Base-by-base conservation (phyloP, 2,113 vertebrate species). In the Anser cygnoides region DNA sequence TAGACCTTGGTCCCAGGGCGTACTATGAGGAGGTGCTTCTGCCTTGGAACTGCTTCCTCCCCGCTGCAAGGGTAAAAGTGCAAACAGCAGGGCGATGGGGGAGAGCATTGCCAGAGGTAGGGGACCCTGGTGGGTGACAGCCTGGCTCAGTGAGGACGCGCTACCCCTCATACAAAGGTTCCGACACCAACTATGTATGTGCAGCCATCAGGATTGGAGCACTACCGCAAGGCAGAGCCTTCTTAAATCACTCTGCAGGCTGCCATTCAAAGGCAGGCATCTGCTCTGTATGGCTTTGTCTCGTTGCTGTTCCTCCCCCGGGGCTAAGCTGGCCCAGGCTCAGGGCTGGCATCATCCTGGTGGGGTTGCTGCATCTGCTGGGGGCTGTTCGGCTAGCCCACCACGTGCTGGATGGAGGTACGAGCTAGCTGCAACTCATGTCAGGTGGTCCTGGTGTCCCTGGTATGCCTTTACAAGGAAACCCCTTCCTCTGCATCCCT, bases 261-360 rank as follows among this genome's bases (percentile, higher is more conserved):
- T 78, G 70, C 87, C 2, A 0, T 84, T 93, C 62, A 72, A 87
- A 67, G 77, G 58, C 77, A 68, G 71, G 29, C 33, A 70, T 43
- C 84, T 0, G 1, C 67, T 73, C 21, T 43, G 84, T 12, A 2
- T 11, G 35, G 29, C 71, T 61, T 75, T 72, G 39, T 82, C 54
- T 87, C 49, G 21, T 52, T 79, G 49, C 63, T 59, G 78, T 31
- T 66, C 49, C 54, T 89, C 12, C 49, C 84, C 5, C 2, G 12
- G 11, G 22, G 20, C 62, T 73, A 43, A 79, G 18, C 33, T 41
- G 50, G 20, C 28, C 16, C 35, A 70, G 67, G 52, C 14, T 90
- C 1, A 0, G 8, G 4, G 28, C 18, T 0, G 3, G 66, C 13
- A 3, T 35, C 13, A 1, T 87, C 20, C 65, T 21, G 2, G 20